These are phyloP conservation scores for Drosophila demipolita DNA, from an alignment of 2,888 invertebrate species.

Conservation along the genomic window DNA sequence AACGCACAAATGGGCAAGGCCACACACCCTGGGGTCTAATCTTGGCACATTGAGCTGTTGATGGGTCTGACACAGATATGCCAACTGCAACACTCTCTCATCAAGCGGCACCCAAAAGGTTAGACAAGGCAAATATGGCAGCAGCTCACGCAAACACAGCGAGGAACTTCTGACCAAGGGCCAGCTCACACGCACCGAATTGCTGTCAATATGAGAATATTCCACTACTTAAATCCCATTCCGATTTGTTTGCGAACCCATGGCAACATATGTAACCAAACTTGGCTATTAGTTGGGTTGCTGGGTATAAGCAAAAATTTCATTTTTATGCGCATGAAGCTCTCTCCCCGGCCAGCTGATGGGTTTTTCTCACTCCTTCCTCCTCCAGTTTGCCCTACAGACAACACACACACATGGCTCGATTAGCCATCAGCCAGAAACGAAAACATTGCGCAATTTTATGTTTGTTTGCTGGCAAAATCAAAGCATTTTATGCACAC, in stretches of 20 bases:
- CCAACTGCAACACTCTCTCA: constrained; percentile 53
- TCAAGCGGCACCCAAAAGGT: constrained; percentile 41
- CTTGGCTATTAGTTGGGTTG: constrained; percentile 5
- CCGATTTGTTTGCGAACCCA: constrained; percentile 1
- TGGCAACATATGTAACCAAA: not conserved
- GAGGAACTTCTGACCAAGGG: constrained; percentile 53
- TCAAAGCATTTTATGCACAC: constrained; percentile 70
- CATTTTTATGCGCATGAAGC: constrained; percentile 41
- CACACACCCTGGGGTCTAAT: constrained; percentile 43
- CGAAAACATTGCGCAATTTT: constrained; percentile 62
- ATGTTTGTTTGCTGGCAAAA: constrained; percentile 64
- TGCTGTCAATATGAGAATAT: constrained; percentile 43
- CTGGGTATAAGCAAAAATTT: constrained; percentile 35
- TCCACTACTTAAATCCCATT: constrained; percentile 13
- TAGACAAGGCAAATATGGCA: constrained; percentile 63
- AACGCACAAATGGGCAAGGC: constrained; percentile 16
- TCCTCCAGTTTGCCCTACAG: not conserved
- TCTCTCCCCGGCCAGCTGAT: constrained; percentile 15
- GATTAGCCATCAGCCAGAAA: constrained; percentile 46
- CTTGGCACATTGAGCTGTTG: constrained; percentile 47
- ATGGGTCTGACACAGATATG: constrained; percentile 63
- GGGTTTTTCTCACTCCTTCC: constrained; percentile 15
- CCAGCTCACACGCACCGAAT: constrained; percentile 45
- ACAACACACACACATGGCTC: constrained; percentile 4
- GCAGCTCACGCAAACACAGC: constrained; percentile 35